Evolutionary conservation across 2,113 vertebrate genomes (phyloP), one percentile per base, ranked within the genome.

Genomic region (Todiramphus saurophagus): DNA sequence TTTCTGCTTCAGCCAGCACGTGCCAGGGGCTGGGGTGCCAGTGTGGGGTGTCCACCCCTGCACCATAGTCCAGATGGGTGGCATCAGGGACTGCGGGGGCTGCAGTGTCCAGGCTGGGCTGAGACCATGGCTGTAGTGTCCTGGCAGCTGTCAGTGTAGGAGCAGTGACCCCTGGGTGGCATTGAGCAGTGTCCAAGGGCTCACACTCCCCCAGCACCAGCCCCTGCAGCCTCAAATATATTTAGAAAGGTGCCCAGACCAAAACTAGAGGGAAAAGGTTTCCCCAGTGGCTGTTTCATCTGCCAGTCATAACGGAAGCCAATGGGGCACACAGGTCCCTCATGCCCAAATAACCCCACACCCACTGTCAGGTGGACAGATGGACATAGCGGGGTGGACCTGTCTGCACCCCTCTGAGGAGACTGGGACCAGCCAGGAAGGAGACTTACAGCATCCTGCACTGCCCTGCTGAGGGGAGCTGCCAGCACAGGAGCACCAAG

Each of bases 201-300:
- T 93, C 10, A 1, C 11, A 0, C 25, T 95, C 50, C 35, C 85
- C 63, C 60, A 80, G 73, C 64, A 78, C n/a, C 69, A 93, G 72
- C 35, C 96, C 96, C 95, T 94, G 92, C 94, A 95, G 94, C 77
- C 90, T 91, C 44, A 13, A 92, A 70, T 97, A 97, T 97, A 96
- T 96, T 96, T 97, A 98, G 96, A 97, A 97, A 96, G 89, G 44
- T 73, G 51, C 67, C 78, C 78, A 87, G 78, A 87, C 93, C 87
- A 94, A 96, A 97, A 97, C 97, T 97, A 97, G 93, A 96, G 93
- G 59, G 30, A 18, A 93, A 82, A 86, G 35, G 25, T 55, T 90
- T 70, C 69, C 68, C 62, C 70, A 95, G 76, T 91, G 96, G 96
- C 82, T 87, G 62, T 41, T 73, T 41, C 79, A 64, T 68, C 46